These are phyloP conservation scores for Onychomys leucogaster DNA, from an alignment of 2,797 vertebrate species.

Conservation along the genomic window DNA sequence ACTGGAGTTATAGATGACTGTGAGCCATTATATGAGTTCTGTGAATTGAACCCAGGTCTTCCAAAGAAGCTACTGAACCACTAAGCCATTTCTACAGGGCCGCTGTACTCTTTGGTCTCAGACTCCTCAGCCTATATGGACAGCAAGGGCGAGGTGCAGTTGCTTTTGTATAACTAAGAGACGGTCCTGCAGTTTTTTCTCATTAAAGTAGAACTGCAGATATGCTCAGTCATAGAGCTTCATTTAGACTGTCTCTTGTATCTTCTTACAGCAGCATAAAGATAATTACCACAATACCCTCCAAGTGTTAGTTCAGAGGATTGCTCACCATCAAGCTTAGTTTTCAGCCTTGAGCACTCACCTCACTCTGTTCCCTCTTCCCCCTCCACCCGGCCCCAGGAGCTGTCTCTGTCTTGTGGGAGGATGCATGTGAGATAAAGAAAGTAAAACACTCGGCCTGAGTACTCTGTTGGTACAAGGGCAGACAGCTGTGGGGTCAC, in stretches of 20 bases:
- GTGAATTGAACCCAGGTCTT: background rate
- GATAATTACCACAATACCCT: background rate
- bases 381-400: background rate
- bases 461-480: background rate
- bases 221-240: slow-evolving; percentile 10
- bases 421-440: background rate
- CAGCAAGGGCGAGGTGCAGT: background rate
- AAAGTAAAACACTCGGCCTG: background rate
- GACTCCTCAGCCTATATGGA: background rate
- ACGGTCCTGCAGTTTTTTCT: slow-evolving; percentile 40
- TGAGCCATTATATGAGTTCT: background rate
- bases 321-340: background rate
- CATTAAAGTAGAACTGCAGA: background rate
- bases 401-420: background rate
- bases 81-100: background rate
- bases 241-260: background rate
- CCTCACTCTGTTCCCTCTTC: background rate
- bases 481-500: slow-evolving; percentile 50
- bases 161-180: slow-evolving; percentile 7
- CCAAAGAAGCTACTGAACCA: background rate
- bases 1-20: background rate
- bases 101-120: slow-evolving; percentile 20
- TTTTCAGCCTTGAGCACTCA: background rate
- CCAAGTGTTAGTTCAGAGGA: background rate
- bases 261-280: background rate